A percentile compares a stretch with the other conserved stretches of the same genome.
These are phyloP conservation scores for Camelus dromedarius DNA, from an alignment of 2,113 vertebrate genomes.

Conservation along the genomic window DNA sequence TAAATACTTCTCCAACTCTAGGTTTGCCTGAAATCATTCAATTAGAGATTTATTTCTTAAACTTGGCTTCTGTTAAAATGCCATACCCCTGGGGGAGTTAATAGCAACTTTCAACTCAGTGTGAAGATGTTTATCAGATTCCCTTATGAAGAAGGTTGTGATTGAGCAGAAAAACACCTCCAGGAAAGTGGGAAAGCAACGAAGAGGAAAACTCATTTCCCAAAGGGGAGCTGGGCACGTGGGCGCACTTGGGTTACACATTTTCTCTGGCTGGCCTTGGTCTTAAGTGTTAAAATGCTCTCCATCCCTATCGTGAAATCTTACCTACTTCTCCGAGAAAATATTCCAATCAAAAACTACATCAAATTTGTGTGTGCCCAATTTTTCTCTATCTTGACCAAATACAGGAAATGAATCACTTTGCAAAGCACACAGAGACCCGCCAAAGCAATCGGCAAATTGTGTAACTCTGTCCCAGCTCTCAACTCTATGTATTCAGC, in stretches of 20 bases:
- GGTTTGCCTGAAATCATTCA: constrained; percentile 1
- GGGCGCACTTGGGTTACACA: neutral
- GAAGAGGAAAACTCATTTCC: neutral
- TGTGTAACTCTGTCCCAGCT: constrained; percentile 60
- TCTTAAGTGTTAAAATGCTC: constrained; percentile 52
- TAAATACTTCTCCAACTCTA: neutral
- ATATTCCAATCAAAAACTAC: constrained; percentile 63
- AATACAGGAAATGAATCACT: constrained; percentile 80
- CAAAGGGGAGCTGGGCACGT: neutral
- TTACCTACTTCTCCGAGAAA: constrained; percentile 68
- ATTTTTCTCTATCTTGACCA: constrained; percentile 76
- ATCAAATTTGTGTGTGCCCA: constrained; percentile 60
- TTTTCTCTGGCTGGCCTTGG: neutral
- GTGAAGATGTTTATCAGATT: constrained; percentile 42
- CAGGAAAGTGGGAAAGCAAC: constrained; percentile 8
- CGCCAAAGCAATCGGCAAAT: constrained; percentile 72
- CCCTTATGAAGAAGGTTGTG: neutral
- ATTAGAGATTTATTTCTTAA: constrained; percentile 56
- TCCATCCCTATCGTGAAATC: constrained; percentile 50
- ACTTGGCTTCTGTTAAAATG: constrained; percentile 49
- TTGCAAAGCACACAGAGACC: constrained; percentile 45
- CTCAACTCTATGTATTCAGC: constrained; percentile 53
- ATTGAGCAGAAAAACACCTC: neutral
- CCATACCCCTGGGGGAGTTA: neutral
- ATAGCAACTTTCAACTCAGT: constrained; percentile 11